Evolutionary conservation across 2,797 vertebrate species (phyloP), one percentile per base, ranked within the genome.

Genomic region (Glyptemys insculpta): DNA sequence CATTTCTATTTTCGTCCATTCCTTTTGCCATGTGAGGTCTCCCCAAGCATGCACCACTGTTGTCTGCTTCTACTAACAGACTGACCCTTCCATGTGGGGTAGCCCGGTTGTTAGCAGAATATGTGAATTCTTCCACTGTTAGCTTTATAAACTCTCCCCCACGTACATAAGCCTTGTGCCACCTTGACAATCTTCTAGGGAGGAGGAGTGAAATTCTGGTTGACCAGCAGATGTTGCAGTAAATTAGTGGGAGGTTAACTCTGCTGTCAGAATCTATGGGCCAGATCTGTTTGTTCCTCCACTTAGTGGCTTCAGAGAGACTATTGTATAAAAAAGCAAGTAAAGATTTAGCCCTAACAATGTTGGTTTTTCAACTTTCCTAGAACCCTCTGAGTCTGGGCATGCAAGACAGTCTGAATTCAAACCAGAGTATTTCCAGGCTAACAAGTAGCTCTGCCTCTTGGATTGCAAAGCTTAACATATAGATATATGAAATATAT

Each of bases 181-280:
- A 44, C 8, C 5, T 11, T 1, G 12, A 65, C 87, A 52, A 76
- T 83, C 7, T 37, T 52, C 34, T 21, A 37, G 72, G 88, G 11
- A 81, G 79, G 87, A 92, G 89, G 90, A 96, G 72, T 95, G 87
- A 93, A 94, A 79, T 96, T 56, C 41, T 95, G 53, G 29, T 25
- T 95, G 90, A 90, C 94, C 93, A 95, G 92, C 90, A 96, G 94
- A 90, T 94, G 94, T 87, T 97, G 96, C 93, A 96, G 53, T 95
- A 83, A 95, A 97, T 92, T 92, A 97, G 81, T 74, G 89, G 92
- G 91, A 96, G 79, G 54, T 87, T 72, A 85, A 79, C 78, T 81
- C 44, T 76, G 2, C 49, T 81, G 83, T 94, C 83, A 83, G 88
- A 31, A 79, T 25, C 62, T 88, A 47, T 80, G 0, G 12, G 34